Percentiles rank a stretch among this genome's conserved stretches.
phyloP scores from a whole-genome alignment of 2,113 vertebrate species.

The Callospermophilus lateralis region DNA sequence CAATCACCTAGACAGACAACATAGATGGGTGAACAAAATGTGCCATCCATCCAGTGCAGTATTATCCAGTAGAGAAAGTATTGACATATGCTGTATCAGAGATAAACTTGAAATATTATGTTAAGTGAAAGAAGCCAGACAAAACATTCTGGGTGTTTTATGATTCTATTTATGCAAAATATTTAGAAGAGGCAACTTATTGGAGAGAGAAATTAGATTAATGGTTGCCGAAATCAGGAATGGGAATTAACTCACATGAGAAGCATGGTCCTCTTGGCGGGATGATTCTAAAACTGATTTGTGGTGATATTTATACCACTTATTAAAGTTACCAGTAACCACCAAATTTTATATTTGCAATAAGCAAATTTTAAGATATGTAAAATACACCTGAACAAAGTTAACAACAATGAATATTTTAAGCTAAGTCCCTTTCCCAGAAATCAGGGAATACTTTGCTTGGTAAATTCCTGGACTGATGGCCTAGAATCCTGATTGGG shows the following conservation, averaged over 20 bases:
- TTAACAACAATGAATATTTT: background rate
- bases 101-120: background rate
- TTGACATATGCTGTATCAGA: background rate
- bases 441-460: background rate
- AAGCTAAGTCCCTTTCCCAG: background rate
- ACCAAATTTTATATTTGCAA: background rate
- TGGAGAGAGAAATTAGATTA: constrained; percentile 12
- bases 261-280: background rate
- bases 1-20: background rate
- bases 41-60: background rate
- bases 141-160: background rate
- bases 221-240: background rate
- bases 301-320: background rate
- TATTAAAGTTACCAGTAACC: background rate
- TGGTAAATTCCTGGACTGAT: background rate
- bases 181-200: background rate
- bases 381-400: background rate
- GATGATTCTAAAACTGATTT: constrained; percentile 16
- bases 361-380: background rate
- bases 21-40: background rate
- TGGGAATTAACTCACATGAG: background rate
- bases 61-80: background rate
- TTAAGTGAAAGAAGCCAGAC: background rate
- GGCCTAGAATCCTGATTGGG: background rate
- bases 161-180: background rate